Evolutionary conservation across 2,113 vertebrate genomes (phyloP).

Genomic region (Oreochromis tanganicae): DNA sequence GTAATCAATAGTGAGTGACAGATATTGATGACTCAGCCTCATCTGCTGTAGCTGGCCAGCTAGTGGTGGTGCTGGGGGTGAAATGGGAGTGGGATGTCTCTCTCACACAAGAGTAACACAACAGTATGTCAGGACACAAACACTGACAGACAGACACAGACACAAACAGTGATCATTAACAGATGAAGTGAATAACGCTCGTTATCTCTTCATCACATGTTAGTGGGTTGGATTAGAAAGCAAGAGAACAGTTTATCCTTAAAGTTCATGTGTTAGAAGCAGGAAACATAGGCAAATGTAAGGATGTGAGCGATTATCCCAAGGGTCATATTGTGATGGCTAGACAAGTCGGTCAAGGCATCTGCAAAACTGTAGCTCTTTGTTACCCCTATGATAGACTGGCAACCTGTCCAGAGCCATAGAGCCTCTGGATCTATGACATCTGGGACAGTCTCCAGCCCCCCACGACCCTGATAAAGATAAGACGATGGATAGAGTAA

Average conservation of each 20-base stretch:
- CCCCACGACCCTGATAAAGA: not conserved
- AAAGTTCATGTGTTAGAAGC: not conserved
- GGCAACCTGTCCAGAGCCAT: not conserved
- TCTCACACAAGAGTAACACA: not conserved
- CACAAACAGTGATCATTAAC: not conserved
- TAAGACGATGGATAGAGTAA: not conserved
- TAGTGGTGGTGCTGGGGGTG: not conserved
- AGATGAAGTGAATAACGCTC: not conserved
- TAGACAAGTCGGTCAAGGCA: not conserved
- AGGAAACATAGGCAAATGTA: not conserved
- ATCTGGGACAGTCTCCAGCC: not conserved
- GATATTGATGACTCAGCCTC: not conserved
- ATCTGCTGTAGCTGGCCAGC: not conserved
- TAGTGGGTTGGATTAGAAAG: not conserved
- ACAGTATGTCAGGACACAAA: not conserved
- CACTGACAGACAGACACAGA: not conserved
- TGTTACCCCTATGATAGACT: not conserved
- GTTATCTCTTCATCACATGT: not conserved
- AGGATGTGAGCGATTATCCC: not conserved
- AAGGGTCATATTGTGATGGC: not conserved
- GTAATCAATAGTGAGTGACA: not conserved
- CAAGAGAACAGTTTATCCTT: not conserved
- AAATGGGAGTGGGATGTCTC: not conserved
- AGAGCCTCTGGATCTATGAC: not conserved
- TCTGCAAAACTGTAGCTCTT: not conserved